Evolutionary conservation across 2,888 invertebrate genomes (phyloP), one percentile per base, ranked within the genome.

Genomic region (Caenorhabditis panamensis): DNA sequence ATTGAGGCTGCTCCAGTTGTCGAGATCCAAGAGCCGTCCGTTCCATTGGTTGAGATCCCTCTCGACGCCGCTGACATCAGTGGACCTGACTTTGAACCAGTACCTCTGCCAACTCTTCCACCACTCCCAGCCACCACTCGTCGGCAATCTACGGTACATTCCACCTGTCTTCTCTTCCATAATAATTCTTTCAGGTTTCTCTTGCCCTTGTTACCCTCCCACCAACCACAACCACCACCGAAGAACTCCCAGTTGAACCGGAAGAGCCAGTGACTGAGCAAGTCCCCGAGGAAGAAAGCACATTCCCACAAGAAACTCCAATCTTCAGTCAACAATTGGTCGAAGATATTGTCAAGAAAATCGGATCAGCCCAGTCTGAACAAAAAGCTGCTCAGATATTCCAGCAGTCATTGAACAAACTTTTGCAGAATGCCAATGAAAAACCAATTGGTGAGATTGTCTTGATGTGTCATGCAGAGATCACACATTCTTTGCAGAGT

Each of bases 341-440:
- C 28, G 82, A 82, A 28, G 77, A 82, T 59, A 82, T 83, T 53
- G 75, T 81, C 36, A 82, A 82, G 51, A 83, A 86, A 69, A 84
- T 86, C 61, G 84, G 82, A 47, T 75, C 72, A n/a, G 82, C 84
- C 56, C 80, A 79, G 47, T 80, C 82, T n/a, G 83, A 83, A 61
- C 75, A 75, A 26, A 76, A 77, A 20, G 86, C 86, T 16, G 86
- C 83, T 18, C 83, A 83, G 53, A 77, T 86, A 11, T 83, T 86
- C 63, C 84, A 86, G 66, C 84, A 86, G 73, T 82, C 82, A 28
- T 28, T 82, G 68, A 82, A 78, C 62, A 71, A 79, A 53, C 75
- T 82, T 41, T 58, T 82, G 58, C 82, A 82, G 41, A 82, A 78
- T 31, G 78, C 82, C 11, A 73, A 82, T 31, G 80, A 80, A 18